phyloP scores from a whole-genome alignment of 35 echinoderm and acorn worm genomes.

The Apostichopus japonicus region DNA sequence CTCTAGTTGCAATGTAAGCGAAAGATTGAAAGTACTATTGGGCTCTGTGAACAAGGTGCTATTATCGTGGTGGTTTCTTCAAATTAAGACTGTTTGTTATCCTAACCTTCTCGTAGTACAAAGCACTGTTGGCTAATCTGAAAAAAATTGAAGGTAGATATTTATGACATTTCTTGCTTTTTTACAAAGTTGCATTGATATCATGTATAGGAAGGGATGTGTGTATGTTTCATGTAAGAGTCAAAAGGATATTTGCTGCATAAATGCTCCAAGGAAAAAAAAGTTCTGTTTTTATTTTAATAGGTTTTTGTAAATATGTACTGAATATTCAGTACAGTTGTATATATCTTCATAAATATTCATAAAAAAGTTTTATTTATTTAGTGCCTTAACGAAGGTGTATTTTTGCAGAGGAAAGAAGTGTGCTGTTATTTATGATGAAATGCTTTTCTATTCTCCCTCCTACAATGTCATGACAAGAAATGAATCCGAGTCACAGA shows the following conservation, averaged over 20 bases:
- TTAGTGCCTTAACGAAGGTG: slow-evolving; percentile 14
- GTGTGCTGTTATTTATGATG: neutral
- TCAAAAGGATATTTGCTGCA: neutral
- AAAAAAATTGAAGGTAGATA: too few species aligned
- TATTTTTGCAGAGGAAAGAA: neutral
- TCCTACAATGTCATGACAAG: neutral
- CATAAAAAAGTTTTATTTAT: slow-evolving; percentile 39
- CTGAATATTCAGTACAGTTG: slow-evolving; percentile 33
- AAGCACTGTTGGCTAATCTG: too few species aligned
- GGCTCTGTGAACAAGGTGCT: too few species aligned
- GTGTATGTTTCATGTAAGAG: neutral
- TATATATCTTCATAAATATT: slow-evolving; percentile 33
- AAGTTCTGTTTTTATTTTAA: neutral
- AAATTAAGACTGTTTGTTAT: too few species aligned
- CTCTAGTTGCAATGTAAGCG: too few species aligned
- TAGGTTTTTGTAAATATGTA: slow-evolving; percentile 26
- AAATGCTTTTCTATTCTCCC: slow-evolving; percentile 1
- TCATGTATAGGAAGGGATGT: neutral
- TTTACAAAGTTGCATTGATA: too few species aligned
- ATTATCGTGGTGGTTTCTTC: too few species aligned
- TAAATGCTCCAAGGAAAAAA: neutral
- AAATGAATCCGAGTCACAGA: neutral
- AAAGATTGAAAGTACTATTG: too few species aligned
- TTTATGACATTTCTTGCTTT: too few species aligned
- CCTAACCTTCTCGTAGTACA: too few species aligned